phyloP scores from a whole-genome alignment of 2,113 vertebrate species.

The Zapornia atra region DNA sequence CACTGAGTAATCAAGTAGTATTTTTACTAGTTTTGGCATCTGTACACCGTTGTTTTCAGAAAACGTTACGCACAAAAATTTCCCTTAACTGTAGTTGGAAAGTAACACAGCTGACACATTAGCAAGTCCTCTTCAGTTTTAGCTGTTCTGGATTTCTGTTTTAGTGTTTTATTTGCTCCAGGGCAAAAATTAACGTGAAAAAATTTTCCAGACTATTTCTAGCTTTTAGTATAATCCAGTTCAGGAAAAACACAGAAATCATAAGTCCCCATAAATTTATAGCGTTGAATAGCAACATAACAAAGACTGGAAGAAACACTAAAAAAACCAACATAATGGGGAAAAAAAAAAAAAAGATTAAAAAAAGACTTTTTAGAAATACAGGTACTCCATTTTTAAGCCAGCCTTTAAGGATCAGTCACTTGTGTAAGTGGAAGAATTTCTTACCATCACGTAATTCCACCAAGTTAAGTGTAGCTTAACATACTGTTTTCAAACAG shows the following conservation, averaged over 20 bases:
- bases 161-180: background rate
- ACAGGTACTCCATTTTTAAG: slow-evolving; percentile 63
- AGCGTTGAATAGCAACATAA: background rate
- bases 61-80: background rate
- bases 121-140: background rate
- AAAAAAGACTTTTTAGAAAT: background rate
- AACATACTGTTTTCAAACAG: slow-evolving; percentile 91
- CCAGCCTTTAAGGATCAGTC: slow-evolving; percentile 35
- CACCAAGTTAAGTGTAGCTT: slow-evolving; percentile 66
- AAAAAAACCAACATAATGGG: background rate
- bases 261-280: background rate
- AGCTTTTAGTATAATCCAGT: background rate
- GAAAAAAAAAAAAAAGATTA: background rate
- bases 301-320: background rate
- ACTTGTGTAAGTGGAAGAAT: slow-evolving; percentile 54
- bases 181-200: background rate
- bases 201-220: background rate
- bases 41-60: background rate
- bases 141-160: background rate
- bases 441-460: slow-evolving; percentile 73
- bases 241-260: background rate
- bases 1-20: background rate
- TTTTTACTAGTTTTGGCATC: background rate
- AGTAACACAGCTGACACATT: background rate
- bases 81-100: background rate